phyloP scores from a whole-genome alignment of 1,140 invertebrate genomes.

The Pogonognathellus flavescens region DNA sequence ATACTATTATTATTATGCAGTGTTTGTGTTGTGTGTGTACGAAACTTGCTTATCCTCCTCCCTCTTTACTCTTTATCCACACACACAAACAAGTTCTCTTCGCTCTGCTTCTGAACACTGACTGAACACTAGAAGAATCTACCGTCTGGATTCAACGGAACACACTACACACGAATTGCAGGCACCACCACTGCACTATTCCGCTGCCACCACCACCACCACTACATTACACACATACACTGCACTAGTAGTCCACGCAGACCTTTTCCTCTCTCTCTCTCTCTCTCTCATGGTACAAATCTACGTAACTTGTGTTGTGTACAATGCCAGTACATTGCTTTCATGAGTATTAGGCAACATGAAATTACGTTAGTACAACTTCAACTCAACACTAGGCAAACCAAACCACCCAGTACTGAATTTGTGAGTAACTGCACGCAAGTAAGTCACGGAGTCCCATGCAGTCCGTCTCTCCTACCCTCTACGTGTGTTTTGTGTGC shows the following conservation, averaged over 20 bases:
- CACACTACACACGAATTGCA: too few relatives aligned
- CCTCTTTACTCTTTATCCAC: not conserved
- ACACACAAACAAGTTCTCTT: constrained; percentile 14
- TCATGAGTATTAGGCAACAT: constrained; percentile 32
- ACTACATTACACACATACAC: not conserved
- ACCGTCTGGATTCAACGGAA: not conserved
- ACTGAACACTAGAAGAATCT: constrained; percentile 13
- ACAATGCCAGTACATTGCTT: not conserved
- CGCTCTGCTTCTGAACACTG: constrained; percentile 12
- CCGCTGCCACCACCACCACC: too few relatives aligned
- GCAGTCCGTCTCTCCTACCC: not conserved
- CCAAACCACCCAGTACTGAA: not conserved
- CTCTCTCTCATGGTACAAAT: too few relatives aligned
- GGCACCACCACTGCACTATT: too few relatives aligned
- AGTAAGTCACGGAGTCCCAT: constrained; percentile 37
- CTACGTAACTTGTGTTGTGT: too few relatives aligned
- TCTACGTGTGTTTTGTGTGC: not conserved
- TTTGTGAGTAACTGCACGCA: constrained; percentile 6
- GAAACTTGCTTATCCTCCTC: not conserved
- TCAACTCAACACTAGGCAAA: constrained; percentile 1
- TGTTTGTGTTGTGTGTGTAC: constrained; percentile 11
- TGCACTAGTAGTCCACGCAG: not conserved
- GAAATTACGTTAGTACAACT: constrained; percentile 16
- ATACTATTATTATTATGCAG: not conserved
- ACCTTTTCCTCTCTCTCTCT: constrained; percentile 1